Conservation (phyloP, 2,113 vertebrate species). For the Phoxinus phoxinus region DNA sequence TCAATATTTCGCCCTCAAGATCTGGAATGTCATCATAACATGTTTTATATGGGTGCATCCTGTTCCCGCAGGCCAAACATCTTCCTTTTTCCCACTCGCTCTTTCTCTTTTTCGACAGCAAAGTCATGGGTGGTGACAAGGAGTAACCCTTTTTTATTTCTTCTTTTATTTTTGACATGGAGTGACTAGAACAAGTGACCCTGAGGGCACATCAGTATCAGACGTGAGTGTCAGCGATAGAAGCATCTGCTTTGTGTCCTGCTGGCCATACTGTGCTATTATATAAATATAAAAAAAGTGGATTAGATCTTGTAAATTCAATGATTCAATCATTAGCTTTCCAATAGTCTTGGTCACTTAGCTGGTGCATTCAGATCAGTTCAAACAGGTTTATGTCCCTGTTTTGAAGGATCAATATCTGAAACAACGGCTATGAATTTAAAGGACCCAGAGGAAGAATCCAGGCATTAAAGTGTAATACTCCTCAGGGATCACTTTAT, state of each 20-base stretch:
- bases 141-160: background rate
- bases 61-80: background rate
- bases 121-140: conserved; percentile 22
- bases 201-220: conserved; percentile 52
- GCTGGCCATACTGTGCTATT: background rate
- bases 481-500: conserved; percentile 39
- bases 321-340: background rate
- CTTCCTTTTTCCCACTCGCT: background rate
- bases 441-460: conserved; percentile 49
- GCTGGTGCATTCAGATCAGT: conserved; percentile 21
- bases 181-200: conserved; percentile 27
- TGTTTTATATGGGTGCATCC: background rate
- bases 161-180: background rate
- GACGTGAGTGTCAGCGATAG: conserved; percentile 42
- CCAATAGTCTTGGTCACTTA: background rate
- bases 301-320: background rate
- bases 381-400: conserved; percentile 42
- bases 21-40: background rate
- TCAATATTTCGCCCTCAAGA: background rate
- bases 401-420: conserved; percentile 50
- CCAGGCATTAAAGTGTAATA: conserved; percentile 44
- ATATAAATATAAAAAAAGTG: background rate
- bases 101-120: conserved; percentile 37
- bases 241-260: conserved; percentile 37
- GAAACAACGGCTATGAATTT: conserved; percentile 40